Evolutionary conservation across 2,797 vertebrate genomes (phyloP), one percentile per base, ranked within the genome.

Genomic region (Helarctos malayanus): DNA sequence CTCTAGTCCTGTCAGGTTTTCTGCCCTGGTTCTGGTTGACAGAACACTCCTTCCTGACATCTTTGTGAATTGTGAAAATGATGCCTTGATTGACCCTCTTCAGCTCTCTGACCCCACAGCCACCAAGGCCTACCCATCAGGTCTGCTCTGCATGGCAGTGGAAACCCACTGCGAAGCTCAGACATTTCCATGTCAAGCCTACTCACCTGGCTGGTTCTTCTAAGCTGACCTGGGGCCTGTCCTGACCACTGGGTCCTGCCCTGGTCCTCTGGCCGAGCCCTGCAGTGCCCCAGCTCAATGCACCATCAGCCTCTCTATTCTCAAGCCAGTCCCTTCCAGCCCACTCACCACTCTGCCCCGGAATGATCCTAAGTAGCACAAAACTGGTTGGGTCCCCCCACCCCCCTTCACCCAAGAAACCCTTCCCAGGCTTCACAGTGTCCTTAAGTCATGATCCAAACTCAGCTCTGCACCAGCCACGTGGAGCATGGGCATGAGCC

Each of bases 21-120:
- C 96, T 87, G 84, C 27, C 15, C 84, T 81, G 88, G 65, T 91
- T 96, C 95, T 6, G 49, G 56, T 16, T 84, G 95, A 92, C 91
- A 92, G 95, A 78, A 59, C 7, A 10, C 92, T 95, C 78, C 76
- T 96, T 90, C 85, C 76, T 92, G 65, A 75, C 12, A 13, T 89
- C 32, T 71, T 25, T 38, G n/a, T 69, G 86, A 91, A 15, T 54
- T 79, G 3, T 78, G 86, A 68, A 79, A 56, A 3, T 49, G 23
- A 65, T 18, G 79, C 56, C 12, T 59, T 35, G 16, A 56, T 12
- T 76, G 91, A 49, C 47, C 59, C 13, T 71, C 73, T 23, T 78
- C 25, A 81, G 73, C 25, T 75, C 41, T 92, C 78, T 71, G 69
- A 95, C 56, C 56, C 41, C 32, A 38, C 0, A 69, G 41, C 29